These are phyloP conservation scores for Napeogenes sylphis DNA, from an alignment of 2,888 invertebrate genomes.

Conservation along the genomic window DNA sequence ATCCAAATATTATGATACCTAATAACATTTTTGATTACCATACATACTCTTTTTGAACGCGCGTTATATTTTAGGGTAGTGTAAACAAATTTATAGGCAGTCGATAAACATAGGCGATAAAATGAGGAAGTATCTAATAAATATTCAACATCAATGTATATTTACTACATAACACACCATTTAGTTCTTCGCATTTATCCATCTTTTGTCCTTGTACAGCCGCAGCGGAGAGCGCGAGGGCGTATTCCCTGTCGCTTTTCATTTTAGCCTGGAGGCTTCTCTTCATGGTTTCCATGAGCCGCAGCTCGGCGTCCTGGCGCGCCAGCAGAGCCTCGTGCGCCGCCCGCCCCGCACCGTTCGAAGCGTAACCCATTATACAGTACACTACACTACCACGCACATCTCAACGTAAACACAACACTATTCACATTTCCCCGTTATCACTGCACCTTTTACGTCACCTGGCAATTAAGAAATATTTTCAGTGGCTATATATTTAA, in stretches of 20 bases:
- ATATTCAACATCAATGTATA: too few relatives aligned
- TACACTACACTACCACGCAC: constrained; percentile 54
- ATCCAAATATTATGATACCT: background rate
- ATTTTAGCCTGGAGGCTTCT: constrained; percentile 91
- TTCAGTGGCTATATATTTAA: too few relatives aligned
- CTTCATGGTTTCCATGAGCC: constrained; percentile 94
- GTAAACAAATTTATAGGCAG: too few relatives aligned
- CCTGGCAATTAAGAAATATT: constrained; percentile 36
- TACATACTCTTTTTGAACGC: background rate
- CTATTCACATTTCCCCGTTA: constrained; percentile 68
- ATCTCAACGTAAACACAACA: constrained; percentile 70
- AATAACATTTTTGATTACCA: background rate
- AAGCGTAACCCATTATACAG: constrained; percentile 88
- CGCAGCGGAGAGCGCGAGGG: constrained; percentile 87
- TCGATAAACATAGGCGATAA: too few relatives aligned
- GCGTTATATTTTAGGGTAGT: too few relatives aligned
- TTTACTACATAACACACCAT: constrained; percentile 60
- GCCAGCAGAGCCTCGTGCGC: constrained; percentile 94
- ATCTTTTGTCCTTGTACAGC: constrained; percentile 90
- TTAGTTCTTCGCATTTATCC: constrained; percentile 85
- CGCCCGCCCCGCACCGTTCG: constrained; percentile 89
- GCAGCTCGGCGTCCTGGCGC: constrained; percentile 94
- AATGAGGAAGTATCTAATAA: too few relatives aligned
- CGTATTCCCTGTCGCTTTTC: constrained; percentile 95
- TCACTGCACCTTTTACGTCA: constrained; percentile 62